A percentile compares a stretch with the other conserved stretches of the same genome.
Evolutionary conservation across 2,113 vertebrate genomes (phyloP).

Genomic region (Origma solitaria): DNA sequence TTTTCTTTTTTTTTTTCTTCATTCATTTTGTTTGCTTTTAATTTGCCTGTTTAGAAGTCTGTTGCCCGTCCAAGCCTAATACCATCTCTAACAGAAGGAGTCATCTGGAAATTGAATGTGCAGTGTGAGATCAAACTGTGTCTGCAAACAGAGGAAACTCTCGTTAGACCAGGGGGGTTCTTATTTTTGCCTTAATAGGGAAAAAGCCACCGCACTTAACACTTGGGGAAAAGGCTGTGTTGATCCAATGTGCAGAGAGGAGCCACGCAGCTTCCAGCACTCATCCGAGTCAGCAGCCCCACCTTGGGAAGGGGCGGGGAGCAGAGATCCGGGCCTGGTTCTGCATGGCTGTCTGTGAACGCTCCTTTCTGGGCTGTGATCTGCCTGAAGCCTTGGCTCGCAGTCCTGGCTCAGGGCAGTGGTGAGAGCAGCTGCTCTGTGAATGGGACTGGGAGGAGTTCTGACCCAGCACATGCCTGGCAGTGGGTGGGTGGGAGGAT

Average conservation of each 20-base stretch:
- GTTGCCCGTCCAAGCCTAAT: neutral
- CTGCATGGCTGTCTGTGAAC: neutral
- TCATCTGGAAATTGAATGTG: neutral
- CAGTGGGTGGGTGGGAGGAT: neutral
- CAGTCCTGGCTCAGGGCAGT: neutral
- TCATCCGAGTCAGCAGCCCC: rapidly evolving
- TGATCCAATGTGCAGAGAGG: neutral
- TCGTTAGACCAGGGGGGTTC: neutral
- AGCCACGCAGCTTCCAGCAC: neutral
- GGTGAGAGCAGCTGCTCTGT: neutral
- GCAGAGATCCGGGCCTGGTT: neutral
- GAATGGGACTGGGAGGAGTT: neutral
- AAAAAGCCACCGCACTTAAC: rapidly evolving
- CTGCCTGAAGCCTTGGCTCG: neutral
- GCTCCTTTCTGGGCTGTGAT: neutral
- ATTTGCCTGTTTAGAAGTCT: neutral
- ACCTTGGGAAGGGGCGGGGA: neutral
- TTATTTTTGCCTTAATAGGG: neutral
- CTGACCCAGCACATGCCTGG: neutral
- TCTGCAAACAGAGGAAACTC: neutral
- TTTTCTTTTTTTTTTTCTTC: neutral
- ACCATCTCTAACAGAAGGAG: neutral
- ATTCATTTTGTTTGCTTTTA: conserved; percentile 1
- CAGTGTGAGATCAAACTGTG: neutral
- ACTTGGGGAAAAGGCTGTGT: neutral